Evolutionary conservation across 2,888 invertebrate species (phyloP).

Genomic region (Diploptera punctata): DNA sequence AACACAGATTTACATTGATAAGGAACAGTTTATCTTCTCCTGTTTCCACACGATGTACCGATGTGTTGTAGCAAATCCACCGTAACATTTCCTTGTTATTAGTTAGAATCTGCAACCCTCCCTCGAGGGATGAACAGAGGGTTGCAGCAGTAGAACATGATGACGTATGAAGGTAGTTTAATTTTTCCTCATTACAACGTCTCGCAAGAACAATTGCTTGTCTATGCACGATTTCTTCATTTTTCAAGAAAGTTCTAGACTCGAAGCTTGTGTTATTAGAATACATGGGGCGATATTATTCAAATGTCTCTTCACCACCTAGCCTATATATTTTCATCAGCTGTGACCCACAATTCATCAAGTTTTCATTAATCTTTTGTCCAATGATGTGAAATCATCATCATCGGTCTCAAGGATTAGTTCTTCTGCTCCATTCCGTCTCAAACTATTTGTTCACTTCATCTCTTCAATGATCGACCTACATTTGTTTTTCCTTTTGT

Average conservation of each 20-base stretch:
- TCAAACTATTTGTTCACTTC: too few species aligned
- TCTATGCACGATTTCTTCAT: not conserved
- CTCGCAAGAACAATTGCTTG: not conserved
- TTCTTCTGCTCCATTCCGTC: too few species aligned
- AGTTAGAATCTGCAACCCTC: conserved; percentile 20
- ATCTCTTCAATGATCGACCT: too few species aligned
- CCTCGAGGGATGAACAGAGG: not conserved
- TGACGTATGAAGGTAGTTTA: conserved; percentile 30
- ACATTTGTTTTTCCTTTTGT: too few species aligned
- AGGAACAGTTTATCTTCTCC: not conserved
- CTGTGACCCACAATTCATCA: too few species aligned
- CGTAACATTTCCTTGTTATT: conserved; percentile 29
- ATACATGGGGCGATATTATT: too few species aligned
- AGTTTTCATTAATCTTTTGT: too few species aligned
- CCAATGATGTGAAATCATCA: too few species aligned
- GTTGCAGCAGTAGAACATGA: not conserved
- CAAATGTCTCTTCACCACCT: too few species aligned
- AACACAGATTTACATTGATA: not conserved
- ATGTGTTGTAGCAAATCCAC: conserved; percentile 26
- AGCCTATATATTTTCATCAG: too few species aligned
- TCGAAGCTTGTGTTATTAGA: too few species aligned
- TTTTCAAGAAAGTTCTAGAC: conserved; percentile 9
- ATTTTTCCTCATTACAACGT: conserved; percentile 32
- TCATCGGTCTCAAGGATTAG: too few species aligned
- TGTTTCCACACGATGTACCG: conserved; percentile 24